Evolutionary conservation across 1,140 invertebrate genomes (phyloP).

Genomic region (Cyclina sinensis): DNA sequence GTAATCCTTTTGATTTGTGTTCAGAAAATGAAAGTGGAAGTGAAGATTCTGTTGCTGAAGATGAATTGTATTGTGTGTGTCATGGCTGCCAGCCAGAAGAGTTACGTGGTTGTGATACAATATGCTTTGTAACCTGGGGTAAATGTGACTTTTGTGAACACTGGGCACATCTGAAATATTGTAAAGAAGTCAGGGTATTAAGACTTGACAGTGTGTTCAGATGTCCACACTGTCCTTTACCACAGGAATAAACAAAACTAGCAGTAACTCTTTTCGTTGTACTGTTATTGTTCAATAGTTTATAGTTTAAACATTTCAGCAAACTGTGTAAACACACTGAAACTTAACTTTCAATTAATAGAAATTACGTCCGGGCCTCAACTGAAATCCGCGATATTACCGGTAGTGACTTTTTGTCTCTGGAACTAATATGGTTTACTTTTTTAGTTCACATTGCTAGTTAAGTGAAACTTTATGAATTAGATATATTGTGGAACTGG

Average conservation of each 20-base stretch:
- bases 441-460: no score
- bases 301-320: no score
- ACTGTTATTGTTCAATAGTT: no score
- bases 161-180: constrained; percentile 32
- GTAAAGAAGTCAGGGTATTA: constrained; percentile 9
- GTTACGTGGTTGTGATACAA: not conserved
- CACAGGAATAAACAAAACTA: constrained; percentile 25
- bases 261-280: no score
- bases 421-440: no score
- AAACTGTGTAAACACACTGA: no score
- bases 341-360: no score
- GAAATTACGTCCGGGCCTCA: no score
- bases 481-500: no score
- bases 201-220: not conserved
- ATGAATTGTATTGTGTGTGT: constrained; percentile 47
- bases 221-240: constrained; percentile 39
- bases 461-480: no score
- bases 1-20: not conserved
- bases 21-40: not conserved
- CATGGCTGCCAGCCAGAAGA: not conserved
- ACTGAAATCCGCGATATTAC: no score
- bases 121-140: constrained; percentile 46
- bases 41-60: not conserved
- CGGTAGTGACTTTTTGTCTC: no score
- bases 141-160: constrained; percentile 41